Evolutionary conservation across 2,113 vertebrate genomes (phyloP).

Genomic region (Turdus rufiventris): DNA sequence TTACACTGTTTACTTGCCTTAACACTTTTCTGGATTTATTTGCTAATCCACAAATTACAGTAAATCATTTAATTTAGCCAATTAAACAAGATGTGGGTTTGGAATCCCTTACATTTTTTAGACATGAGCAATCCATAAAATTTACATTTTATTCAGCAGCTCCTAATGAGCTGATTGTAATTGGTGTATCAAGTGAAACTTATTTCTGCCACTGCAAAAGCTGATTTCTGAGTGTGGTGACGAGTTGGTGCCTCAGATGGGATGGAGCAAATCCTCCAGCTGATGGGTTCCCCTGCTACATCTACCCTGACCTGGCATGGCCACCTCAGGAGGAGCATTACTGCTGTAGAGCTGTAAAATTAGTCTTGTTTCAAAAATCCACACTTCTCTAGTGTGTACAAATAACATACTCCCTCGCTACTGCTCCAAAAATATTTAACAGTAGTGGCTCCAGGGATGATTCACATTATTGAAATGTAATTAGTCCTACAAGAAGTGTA

Average conservation of each 20-base stretch:
- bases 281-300: not conserved
- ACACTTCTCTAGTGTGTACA: constrained; percentile 33
- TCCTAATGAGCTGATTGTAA: not conserved
- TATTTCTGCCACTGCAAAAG: not conserved
- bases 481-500: constrained; percentile 40
- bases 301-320: not conserved
- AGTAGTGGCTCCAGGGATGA: constrained; percentile 18
- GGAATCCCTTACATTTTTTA: not conserved
- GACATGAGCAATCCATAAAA: not conserved
- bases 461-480: constrained; percentile 55
- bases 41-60: not conserved
- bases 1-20: not conserved
- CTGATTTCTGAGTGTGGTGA: not conserved
- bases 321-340: not conserved
- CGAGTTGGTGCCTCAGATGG: not conserved
- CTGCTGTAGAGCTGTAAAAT: not conserved
- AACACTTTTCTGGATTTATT: not conserved
- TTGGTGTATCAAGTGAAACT: not conserved
- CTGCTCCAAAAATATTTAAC: constrained; percentile 42
- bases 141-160: not conserved
- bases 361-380: not conserved
- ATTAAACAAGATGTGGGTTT: not conserved
- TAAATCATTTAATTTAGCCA: not conserved
- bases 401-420: constrained; percentile 23
- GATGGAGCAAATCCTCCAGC: not conserved